These are phyloP conservation scores for Salvelinus alpinus DNA, from an alignment of 2,113 vertebrate species.

Conservation along the genomic window DNA sequence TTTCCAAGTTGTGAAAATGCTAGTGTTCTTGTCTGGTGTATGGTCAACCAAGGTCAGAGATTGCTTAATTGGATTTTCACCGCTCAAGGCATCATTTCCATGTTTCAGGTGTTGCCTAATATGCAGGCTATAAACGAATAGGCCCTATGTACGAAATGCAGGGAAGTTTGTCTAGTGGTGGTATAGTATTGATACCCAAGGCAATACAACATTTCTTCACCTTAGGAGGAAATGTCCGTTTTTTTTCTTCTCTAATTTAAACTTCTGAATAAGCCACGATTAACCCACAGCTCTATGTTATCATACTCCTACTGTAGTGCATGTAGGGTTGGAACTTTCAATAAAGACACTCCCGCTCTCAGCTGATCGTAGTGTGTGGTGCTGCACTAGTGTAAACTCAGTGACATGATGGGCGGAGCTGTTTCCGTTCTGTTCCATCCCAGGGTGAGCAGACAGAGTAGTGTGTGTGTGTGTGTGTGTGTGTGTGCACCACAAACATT, in stretches of 20 bases:
- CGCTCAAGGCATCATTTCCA: neutral
- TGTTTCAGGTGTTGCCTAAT: too few species aligned
- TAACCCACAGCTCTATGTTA: slow-evolving; percentile 4
- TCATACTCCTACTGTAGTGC: neutral
- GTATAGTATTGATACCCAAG: too few species aligned
- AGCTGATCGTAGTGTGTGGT: too few species aligned
- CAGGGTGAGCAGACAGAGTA: neutral
- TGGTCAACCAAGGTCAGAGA: neutral
- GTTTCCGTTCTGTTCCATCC: too few species aligned
- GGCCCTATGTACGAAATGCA: too few species aligned
- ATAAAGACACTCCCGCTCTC: too few species aligned
- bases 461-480: too few species aligned
- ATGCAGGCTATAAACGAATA: too few species aligned
- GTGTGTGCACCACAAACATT: neutral
- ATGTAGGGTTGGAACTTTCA: neutral
- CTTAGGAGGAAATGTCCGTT: too few species aligned
- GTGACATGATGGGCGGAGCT: neutral
- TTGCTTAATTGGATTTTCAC: neutral
- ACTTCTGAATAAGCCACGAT: slow-evolving; percentile 9
- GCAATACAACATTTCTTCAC: too few species aligned
- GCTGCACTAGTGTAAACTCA: neutral
- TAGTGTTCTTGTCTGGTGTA: neutral
- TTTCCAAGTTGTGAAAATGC: neutral
- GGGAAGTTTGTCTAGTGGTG: too few species aligned
- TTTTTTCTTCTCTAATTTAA: slow-evolving; percentile 1